Conservation (phyloP, 30 jellyfish, hydroid and myxozoan genomes). For the Aurelia aurita region DNA sequence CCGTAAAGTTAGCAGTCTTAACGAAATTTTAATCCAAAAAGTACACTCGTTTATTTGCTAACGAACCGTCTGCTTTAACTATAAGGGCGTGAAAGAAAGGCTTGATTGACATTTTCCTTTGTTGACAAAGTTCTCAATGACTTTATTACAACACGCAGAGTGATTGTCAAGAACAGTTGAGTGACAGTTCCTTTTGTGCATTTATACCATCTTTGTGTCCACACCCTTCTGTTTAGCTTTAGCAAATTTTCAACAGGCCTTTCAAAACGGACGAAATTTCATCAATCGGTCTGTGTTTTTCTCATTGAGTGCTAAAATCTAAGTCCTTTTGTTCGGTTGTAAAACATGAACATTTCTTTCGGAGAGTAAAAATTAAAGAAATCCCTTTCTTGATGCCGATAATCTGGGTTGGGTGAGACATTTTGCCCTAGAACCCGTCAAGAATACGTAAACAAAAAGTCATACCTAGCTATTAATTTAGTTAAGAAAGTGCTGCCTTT, state of each 20-base stretch:
- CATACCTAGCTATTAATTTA: no score
- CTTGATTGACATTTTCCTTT: slow-evolving; percentile 66
- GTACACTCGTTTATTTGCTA: slow-evolving; percentile 30
- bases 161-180: slow-evolving; percentile 12
- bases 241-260: slow-evolving; percentile 3
- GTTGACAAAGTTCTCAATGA: slow-evolving; percentile 65
- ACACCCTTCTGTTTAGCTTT: not conserved
- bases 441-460: no score
- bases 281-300: not conserved
- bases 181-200: slow-evolving; percentile 33
- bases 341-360: no score
- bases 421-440: no score
- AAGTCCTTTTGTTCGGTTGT: no score
- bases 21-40: slow-evolving; percentile 1
- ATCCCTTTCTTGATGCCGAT: no score
- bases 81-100: slow-evolving; percentile 61
- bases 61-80: slow-evolving; percentile 13
- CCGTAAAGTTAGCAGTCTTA: not conserved
- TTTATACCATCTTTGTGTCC: not conserved
- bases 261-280: slow-evolving; percentile 9
- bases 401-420: no score
- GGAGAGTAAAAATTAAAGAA: no score
- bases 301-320: not conserved
- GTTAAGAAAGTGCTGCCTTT: no score
- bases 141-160: slow-evolving; percentile 30